Base-by-base conservation (phyloP, 2,113 vertebrate species). In the Planiliza haematocheilus region DNA sequence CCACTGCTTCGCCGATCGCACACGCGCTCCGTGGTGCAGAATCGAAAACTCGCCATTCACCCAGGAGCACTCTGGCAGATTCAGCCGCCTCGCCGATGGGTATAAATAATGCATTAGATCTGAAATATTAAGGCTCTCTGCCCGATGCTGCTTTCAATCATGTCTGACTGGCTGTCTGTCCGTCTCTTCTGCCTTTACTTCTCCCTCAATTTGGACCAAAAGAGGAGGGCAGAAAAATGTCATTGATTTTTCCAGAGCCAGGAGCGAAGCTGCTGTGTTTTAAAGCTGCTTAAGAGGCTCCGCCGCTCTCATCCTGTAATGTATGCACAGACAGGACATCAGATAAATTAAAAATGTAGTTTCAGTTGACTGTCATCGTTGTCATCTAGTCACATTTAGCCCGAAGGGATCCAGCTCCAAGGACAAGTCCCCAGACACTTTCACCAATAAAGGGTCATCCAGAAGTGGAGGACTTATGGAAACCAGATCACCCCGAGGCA, bases 91-190 rank as follows among this genome's bases (percentile, higher is more conserved):
- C 18, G 63, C 60, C 50, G 24, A 11, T 30, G 34, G 48, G 37
- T 72, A 90, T 90, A 77, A 90, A 91, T 91, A 89, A 90, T 86
- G 62, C 81, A 91, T 86, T 53, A 69, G 63, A 84, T 88, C 41
- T 89, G 79, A 89, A 90, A 88, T 87, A 91, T 90, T 83, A 86
- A 89, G 83, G 42, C 74, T 70, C 41, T 82, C 55, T 77, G 58
- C 69, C 78, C 67, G 24, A 2, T 62, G 71, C 69, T 51, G 71
- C 69, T 85, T 77, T 88, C 82, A 77, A 55, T 88, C 85, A 70
- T 38, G 38, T 85, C 80, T 82, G 61, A 83, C 71, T 63, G 50
- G 10, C 72, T 65, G 52, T 66, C 77, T 57, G 62, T 71, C 60
- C 21, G 14, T 67, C 20, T 42, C 41, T 56, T 41, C 12, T 14